phyloP scores from a whole-genome alignment of 2,113 vertebrate species.

The Gallinago jamesoni region DNA sequence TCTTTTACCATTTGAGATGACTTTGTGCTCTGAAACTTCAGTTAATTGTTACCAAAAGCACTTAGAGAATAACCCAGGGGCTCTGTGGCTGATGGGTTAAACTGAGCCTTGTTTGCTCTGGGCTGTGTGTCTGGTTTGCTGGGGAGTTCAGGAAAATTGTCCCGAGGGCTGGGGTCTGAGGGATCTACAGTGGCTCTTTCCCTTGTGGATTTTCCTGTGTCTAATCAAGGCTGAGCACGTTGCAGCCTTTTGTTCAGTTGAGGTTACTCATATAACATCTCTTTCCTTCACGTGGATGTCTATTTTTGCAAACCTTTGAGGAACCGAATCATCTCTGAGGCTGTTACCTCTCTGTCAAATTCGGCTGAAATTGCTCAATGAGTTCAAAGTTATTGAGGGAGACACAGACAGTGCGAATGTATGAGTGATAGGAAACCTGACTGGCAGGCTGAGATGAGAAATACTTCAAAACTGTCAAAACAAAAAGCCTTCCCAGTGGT shows the following conservation, averaged over 20 bases:
- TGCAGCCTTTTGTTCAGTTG: neutral
- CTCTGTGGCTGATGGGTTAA: neutral
- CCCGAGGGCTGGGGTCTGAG: neutral
- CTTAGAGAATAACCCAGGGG: neutral
- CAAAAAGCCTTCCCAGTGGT: neutral
- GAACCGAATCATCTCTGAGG: constrained; percentile 31
- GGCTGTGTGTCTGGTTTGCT: neutral
- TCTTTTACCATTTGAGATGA: neutral
- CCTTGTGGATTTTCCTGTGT: neutral
- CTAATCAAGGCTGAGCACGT: neutral
- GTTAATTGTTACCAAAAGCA: neutral
- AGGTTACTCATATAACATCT: constrained; percentile 37
- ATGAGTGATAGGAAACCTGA: constrained; percentile 21
- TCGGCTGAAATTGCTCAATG: constrained; percentile 56
- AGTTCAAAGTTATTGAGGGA: constrained; percentile 53
- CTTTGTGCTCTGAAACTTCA: neutral
- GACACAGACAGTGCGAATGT: neutral
- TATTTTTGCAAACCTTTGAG: constrained; percentile 43
- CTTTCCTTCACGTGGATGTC: constrained; percentile 11
- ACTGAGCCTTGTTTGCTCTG: neutral
- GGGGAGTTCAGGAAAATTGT: neutral
- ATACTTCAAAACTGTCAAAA: constrained; percentile 18
- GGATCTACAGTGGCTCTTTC: neutral
- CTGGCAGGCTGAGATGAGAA: constrained; percentile 46
- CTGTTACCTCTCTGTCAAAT: constrained; percentile 54